Conservation (phyloP, 2,888 invertebrate genomes). For the Hoplodrina blanda region DNA sequence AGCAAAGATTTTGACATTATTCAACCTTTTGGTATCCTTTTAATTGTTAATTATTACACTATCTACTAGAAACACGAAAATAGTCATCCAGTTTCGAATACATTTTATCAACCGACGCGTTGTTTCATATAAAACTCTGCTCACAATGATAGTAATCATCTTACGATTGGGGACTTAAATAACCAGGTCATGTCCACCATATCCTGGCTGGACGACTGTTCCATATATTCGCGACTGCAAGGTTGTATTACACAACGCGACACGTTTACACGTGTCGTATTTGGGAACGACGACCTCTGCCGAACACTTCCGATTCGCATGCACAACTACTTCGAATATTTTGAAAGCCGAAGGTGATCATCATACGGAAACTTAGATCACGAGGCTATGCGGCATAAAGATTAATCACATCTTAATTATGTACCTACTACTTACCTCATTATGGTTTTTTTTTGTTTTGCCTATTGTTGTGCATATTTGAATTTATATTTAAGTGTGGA, state of each 20-base stretch:
- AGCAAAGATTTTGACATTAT: background rate
- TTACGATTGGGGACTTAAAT: conserved; percentile 51
- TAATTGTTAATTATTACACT: no score
- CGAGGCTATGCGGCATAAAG: conserved; percentile 46
- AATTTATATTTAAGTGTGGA: conserved; percentile 27
- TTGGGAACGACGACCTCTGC: conserved; percentile 82
- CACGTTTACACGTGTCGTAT: conserved; percentile 81
- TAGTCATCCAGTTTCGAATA: background rate
- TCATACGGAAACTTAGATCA: conserved; percentile 75
- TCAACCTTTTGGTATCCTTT: background rate
- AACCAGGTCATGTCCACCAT: conserved; percentile 67
- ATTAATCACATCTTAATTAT: conserved; percentile 47
- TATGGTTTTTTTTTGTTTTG: conserved; percentile 28
- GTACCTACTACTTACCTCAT: conserved; percentile 15
- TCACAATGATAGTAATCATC: conserved; percentile 42
- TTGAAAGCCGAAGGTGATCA: conserved; percentile 84
- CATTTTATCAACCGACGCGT: background rate
- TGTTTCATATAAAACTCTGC: conserved; percentile 15
- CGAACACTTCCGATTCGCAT: conserved; percentile 89
- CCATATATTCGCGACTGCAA: conserved; percentile 87
- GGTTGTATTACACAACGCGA: conserved; percentile 85
- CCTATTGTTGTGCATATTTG: conserved; percentile 33
- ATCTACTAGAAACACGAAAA: background rate
- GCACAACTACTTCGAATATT: conserved; percentile 80
- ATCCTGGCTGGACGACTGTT: conserved; percentile 66